Percentiles rank a stretch among this genome's conserved stretches.
Conservation (phyloP, 2,888 invertebrate genomes). For the Acleris laterana region DNA sequence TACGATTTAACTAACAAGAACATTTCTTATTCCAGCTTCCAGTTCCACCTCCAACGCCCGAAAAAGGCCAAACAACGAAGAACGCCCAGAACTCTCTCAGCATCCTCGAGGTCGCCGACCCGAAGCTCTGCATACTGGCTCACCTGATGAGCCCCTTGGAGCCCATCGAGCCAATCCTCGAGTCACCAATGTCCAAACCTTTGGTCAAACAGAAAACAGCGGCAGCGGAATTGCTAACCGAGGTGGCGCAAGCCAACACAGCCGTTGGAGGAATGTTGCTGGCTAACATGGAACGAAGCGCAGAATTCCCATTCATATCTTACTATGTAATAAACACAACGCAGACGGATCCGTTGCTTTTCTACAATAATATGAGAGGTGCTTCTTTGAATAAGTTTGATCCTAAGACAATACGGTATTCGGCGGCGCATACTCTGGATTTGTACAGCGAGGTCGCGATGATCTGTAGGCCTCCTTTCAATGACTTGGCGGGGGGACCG, state of each 20-base stretch:
- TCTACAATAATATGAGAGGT: slow-evolving; percentile 93
- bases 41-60: slow-evolving; percentile 86
- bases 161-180: slow-evolving; percentile 92
- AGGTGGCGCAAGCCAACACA: slow-evolving; percentile 89
- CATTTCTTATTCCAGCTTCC: slow-evolving; percentile 75
- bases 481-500: slow-evolving; percentile 89
- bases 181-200: slow-evolving; percentile 92
- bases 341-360: slow-evolving; percentile 93
- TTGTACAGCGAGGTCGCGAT: slow-evolving; percentile 95
- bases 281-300: slow-evolving; percentile 94
- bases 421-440: slow-evolving; percentile 94
- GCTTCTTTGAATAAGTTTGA: slow-evolving; percentile 94
- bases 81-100: slow-evolving; percentile 87
- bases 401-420: slow-evolving; percentile 90
- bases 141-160: slow-evolving; percentile 96
- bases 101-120: slow-evolving; percentile 93
- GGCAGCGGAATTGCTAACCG: slow-evolving; percentile 90
- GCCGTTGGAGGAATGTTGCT: slow-evolving; percentile 93
- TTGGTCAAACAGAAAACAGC: slow-evolving; percentile 90
- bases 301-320: slow-evolving; percentile 95
- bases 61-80: slow-evolving; percentile 85
- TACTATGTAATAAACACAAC: slow-evolving; percentile 95
- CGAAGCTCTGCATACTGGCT: slow-evolving; percentile 93
- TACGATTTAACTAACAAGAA: slow-evolving; percentile 1
- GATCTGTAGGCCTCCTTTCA: slow-evolving; percentile 94